phyloP scores from a whole-genome alignment of 2,113 vertebrate species.

The Bufo bufo region DNA sequence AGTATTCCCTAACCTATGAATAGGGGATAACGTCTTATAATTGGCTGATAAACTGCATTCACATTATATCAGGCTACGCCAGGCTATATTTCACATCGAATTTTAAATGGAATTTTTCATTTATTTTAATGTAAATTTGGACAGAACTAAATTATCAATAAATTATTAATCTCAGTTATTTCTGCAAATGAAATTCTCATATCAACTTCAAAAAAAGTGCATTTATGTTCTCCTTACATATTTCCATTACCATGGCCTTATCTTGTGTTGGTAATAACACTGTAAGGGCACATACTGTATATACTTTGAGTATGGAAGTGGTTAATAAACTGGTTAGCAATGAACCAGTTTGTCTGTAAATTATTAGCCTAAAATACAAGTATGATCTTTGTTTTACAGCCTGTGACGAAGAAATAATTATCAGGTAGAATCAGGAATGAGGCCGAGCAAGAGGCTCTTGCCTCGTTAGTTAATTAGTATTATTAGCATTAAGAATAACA shows the following conservation, averaged over 20 bases:
- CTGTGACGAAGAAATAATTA: conserved; percentile 50
- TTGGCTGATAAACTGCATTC: too few relatives aligned
- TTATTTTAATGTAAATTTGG: background rate
- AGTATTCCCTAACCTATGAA: too few relatives aligned
- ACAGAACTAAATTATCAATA: background rate
- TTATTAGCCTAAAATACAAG: conserved; percentile 52
- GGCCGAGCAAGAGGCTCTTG: conserved; percentile 15
- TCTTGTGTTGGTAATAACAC: background rate
- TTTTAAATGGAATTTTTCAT: too few relatives aligned
- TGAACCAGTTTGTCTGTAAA: conserved; percentile 39
- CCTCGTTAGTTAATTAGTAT: conserved; percentile 45
- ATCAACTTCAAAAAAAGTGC: background rate
- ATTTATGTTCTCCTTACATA: background rate
- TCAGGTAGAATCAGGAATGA: conserved; percentile 36
- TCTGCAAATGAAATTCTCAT: background rate
- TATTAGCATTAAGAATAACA: conserved; percentile 32
- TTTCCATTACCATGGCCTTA: background rate
- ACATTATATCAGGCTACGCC: too few relatives aligned
- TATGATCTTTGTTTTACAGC: conserved; percentile 37
- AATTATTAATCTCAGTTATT: background rate
- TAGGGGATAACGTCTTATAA: too few relatives aligned
- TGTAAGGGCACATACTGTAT: background rate
- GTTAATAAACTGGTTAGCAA: conserved; percentile 11
- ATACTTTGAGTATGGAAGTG: background rate
- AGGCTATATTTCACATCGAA: too few relatives aligned